Percentiles rank a stretch among this genome's conserved stretches.
These are phyloP conservation scores for Poicephalus gulielmi DNA, from an alignment of 2,113 vertebrate genomes.

Conservation along the genomic window DNA sequence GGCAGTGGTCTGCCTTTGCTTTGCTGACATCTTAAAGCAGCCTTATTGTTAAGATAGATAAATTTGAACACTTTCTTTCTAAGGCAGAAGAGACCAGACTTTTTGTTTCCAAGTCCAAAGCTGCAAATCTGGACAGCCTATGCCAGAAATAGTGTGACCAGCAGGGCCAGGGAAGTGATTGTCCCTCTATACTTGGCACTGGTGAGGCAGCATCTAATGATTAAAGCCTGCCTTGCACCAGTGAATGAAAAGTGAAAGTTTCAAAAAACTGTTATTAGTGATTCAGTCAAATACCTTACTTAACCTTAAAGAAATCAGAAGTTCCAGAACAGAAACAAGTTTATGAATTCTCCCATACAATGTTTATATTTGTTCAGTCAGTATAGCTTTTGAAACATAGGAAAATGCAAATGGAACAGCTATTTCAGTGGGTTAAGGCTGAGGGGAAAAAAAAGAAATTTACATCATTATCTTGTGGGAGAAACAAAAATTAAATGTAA, in stretches of 20 bases:
- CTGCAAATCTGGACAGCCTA: not conserved
- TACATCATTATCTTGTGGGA: not conserved
- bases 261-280: not conserved
- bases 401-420: not conserved
- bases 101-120: not conserved
- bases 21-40: not conserved
- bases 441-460: not conserved
- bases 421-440: not conserved
- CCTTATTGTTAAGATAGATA: not conserved
- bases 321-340: not conserved
- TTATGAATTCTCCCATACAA: not conserved
- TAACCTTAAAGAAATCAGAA: not conserved
- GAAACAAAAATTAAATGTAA: conserved; percentile 10
- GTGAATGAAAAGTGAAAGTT: not conserved
- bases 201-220: not conserved
- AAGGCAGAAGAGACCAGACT: not conserved
- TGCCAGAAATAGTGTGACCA: not conserved
- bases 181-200: not conserved
- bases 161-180: not conserved
- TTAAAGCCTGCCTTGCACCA: not conserved
- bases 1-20: not conserved
- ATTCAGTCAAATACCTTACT: not conserved
- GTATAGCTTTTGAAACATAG: not conserved
- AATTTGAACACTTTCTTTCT: not conserved
- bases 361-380: not conserved